phyloP scores from a whole-genome alignment of 2,797 vertebrate genomes.

The Xenopus petersii region DNA sequence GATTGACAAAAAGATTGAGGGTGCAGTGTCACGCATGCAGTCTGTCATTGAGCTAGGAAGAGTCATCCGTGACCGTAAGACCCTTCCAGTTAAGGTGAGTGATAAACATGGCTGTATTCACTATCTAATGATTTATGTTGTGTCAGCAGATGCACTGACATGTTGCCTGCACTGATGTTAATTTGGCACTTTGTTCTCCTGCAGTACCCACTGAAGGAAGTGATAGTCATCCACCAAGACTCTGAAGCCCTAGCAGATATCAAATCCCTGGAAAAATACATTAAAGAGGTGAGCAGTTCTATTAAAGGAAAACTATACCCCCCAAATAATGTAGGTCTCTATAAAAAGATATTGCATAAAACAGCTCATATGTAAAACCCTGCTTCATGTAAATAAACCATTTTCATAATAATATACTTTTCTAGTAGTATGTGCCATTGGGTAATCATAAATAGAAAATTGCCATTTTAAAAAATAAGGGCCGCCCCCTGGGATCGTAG shows the following conservation, averaged over 20 bases:
- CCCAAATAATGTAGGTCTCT: too few relatives aligned
- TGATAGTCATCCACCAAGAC: constrained; percentile 93
- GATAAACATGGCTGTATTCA: background rate
- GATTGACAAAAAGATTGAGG: constrained; percentile 93
- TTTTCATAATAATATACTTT: too few relatives aligned
- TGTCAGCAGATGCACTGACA: background rate
- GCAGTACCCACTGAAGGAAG: constrained; percentile 95
- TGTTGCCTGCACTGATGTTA: background rate
- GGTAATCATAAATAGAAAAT: too few relatives aligned
- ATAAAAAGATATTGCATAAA: too few relatives aligned
- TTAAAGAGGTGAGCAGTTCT: constrained; percentile 79
- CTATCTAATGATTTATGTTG: background rate
- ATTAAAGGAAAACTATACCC: too few relatives aligned
- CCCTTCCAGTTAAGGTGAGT: constrained; percentile 89
- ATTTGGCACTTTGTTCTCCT: constrained; percentile 32
- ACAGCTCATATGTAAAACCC: too few relatives aligned
- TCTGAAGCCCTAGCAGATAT: constrained; percentile 83
- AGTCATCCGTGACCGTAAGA: constrained; percentile 94
- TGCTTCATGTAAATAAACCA: too few relatives aligned
- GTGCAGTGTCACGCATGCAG: constrained; percentile 89
- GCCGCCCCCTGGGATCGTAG: too few relatives aligned
- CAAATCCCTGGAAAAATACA: constrained; percentile 88
- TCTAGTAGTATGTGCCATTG: too few relatives aligned
- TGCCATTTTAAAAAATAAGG: too few relatives aligned
- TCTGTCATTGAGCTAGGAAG: constrained; percentile 95